Base-by-base conservation (phyloP, 2,797 vertebrate genomes). In the Balearica regulorum region DNA sequence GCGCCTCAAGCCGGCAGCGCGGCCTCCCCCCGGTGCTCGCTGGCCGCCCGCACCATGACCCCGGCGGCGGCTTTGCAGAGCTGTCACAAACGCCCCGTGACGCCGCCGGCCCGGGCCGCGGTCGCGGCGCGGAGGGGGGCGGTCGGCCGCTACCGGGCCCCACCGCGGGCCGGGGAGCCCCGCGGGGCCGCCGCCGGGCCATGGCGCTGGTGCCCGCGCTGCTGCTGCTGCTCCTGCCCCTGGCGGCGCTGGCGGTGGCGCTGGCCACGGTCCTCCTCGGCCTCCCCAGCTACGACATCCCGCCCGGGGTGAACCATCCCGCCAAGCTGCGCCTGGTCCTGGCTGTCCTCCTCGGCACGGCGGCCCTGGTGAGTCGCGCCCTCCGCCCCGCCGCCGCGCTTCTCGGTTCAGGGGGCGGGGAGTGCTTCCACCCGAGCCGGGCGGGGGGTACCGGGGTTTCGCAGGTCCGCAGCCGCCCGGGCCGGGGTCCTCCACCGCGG, bases 241-340 rank as follows among this genome's bases (percentile, higher is more conserved):
- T 93, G 92, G 89, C 89, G 49, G 94, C 78, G 91, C 82, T 93
- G 92, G 92, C 78, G 54, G 71, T 51, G 69, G 75, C 76, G 29
- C 39, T 89, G 80, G 92, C 76, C 83, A 20, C 76, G 7, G 35
- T 71, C 19, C 88, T 94, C 29, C 90, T 96, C 76, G 72, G 87
- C 54, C 91, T 83, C 26, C 91, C 91, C 78, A 20, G 95, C 93
- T 96, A 94, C 85, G 85, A 96, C 51, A 94, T 96, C 88, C 95
- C 95, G 60, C 72, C 93, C 54, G 95, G 95, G 15, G 95, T 94
- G 78, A 96, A 96, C 24, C 95, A 96, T 78, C 95, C 95, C 37
- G 93, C 78, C 85, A 96, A 96, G 93, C 95, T 96, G 95, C 95
- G 95, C 69, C 89, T 96, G 82, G 95, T 96, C 62, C 93, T 96